Percentiles rank a stretch among this genome's conserved stretches.
Conservation (phyloP, 2,888 invertebrate species). For the Drosophila rubida region DNA sequence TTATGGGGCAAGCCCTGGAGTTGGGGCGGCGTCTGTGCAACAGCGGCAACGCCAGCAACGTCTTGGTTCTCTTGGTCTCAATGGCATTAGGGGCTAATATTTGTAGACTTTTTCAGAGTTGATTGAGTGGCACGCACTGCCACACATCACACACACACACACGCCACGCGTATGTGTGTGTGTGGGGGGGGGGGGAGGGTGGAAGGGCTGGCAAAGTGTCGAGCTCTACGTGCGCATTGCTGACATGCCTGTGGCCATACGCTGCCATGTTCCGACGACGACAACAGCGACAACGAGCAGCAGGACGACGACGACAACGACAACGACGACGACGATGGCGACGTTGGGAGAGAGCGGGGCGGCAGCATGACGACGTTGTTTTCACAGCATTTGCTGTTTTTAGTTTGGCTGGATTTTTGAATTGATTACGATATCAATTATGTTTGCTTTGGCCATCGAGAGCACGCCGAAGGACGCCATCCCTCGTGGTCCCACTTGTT, state of each 20-base stretch:
- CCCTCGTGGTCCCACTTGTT: conserved; percentile 60
- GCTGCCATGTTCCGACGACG: conserved; percentile 49
- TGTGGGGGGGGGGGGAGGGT: conserved; percentile 14
- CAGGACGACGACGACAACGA: background rate
- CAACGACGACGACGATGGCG: conserved; percentile 39
- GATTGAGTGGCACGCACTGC: conserved; percentile 80
- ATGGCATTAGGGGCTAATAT: conserved; percentile 82
- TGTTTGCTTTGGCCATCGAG: conserved; percentile 78
- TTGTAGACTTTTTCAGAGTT: conserved; percentile 80
- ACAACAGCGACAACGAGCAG: conserved; percentile 16
- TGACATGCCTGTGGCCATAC: conserved; percentile 69
- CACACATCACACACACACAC: conserved; percentile 61
- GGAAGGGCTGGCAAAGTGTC: conserved; percentile 35
- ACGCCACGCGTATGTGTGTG: conserved; percentile 2
- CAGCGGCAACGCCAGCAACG: conserved; percentile 23
- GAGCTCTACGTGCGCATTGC: conserved; percentile 61
- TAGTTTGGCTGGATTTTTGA: conserved; percentile 81
- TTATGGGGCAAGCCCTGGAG: conserved; percentile 56
- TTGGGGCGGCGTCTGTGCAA: conserved; percentile 4
- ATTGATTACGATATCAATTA: conserved; percentile 83
- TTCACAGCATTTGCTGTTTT: conserved; percentile 77
- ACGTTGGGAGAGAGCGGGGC: no score
- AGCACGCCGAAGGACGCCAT: conserved; percentile 5
- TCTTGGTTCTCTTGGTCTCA: conserved; percentile 67
- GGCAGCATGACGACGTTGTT: conserved; percentile 45